A percentile compares a stretch with the other conserved stretches of the same genome.
Conservation (phyloP, 2,888 invertebrate species). For the Nephrotoma flavescens region DNA sequence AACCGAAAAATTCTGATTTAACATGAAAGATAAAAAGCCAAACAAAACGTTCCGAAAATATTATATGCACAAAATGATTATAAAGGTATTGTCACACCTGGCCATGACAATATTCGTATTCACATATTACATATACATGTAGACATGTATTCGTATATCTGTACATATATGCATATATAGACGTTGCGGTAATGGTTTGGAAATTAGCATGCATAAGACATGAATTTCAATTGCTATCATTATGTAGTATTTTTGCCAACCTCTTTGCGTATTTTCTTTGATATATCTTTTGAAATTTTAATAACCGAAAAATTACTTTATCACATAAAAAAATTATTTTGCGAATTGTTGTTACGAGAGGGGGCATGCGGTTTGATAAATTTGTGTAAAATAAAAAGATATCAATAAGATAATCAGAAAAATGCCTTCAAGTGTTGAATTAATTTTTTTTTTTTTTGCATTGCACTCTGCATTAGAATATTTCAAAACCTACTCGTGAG, state of each 20-base stretch:
- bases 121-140: not conserved
- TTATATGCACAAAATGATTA: not conserved
- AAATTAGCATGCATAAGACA: slow-evolving; percentile 2
- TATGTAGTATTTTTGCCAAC: not conserved
- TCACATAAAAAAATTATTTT: not conserved
- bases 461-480: not conserved
- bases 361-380: not conserved
- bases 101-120: not conserved
- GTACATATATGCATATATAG: not conserved
- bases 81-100: not conserved
- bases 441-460: not conserved
- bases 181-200: not conserved
- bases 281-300: not conserved
- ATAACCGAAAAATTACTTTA: slow-evolving; percentile 4
- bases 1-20: not conserved
- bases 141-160: not conserved
- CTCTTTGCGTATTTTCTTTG: not conserved
- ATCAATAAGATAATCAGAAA: not conserved
- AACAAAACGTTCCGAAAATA: not conserved
- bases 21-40: not conserved
- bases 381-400: not conserved
- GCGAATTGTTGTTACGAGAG: not conserved
- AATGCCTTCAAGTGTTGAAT: not conserved
- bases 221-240: slow-evolving; percentile 3
- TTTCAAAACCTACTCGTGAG: not conserved